Evolutionary conservation across 2,113 vertebrate species (phyloP), one percentile per base, ranked within the genome.

Genomic region (Patagioenas fasciata): DNA sequence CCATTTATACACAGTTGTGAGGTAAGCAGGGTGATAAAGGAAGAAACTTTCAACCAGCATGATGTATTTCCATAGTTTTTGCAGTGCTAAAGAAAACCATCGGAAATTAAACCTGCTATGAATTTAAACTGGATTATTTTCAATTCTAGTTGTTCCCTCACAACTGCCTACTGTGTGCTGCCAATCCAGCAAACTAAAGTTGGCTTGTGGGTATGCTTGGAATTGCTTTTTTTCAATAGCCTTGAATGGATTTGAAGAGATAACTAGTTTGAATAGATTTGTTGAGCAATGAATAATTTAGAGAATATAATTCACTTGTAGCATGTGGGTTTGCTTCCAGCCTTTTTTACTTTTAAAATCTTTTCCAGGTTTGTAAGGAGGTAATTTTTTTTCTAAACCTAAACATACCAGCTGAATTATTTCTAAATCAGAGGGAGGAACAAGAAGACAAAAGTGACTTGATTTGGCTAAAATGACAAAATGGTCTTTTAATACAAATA

Each of bases 241-340:
- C 42, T 67, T 91, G 58, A 86, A 79, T 47, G 64, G 24, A 83
- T 88, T 92, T 92, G 64, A 36, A 82, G 58, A 90, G 64, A 28
- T 85, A 71, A 73, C 19, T 69, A 28, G 29, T 82, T 75, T 82
- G 71, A 66, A 72, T 72, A 69, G 57, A 36, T 80, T 54, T 88
- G 40, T 73, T 92, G 64, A 88, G 23, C 31, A 50, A 2, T 80
- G 75, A 69, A 53, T 92, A 82, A 67, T 74, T 40, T 50, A 32
- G 69, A 85, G 38, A 87, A 31, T 66, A 4, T 34, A 66, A 81
- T 81, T 64, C 3, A 72, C 36, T 83, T 85, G 51, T 83, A 62
- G 25, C 2, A 2, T 58, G 24, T 82, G 31, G 11, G 28, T 83
- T 89, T 84, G 29, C 64, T 88, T 88, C 21, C 69, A 57, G 38